Percentiles rank a stretch among this genome's conserved stretches.
These are phyloP conservation scores for Oreochromis spilurus DNA, from an alignment of 2,113 vertebrate species.

Conservation along the genomic window DNA sequence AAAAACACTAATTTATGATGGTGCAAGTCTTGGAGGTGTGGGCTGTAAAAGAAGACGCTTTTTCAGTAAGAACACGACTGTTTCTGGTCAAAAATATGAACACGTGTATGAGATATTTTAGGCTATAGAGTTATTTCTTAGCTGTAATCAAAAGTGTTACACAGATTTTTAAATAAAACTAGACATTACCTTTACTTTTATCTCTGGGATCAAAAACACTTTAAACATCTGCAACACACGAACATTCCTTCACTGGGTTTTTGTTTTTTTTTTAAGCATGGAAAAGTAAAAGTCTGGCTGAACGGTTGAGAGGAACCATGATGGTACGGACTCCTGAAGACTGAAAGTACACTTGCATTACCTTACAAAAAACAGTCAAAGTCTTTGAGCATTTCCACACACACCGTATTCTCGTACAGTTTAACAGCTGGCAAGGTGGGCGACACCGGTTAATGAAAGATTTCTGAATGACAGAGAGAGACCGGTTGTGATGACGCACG, in stretches of 20 bases:
- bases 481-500: conserved; percentile 50
- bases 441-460: conserved; percentile 4
- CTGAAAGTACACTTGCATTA: background rate
- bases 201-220: background rate
- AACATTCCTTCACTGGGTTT: background rate
- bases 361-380: background rate
- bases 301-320: background rate
- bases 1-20: background rate
- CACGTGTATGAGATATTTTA: background rate
- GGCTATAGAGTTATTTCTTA: background rate
- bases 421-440: background rate
- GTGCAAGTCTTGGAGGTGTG: background rate
- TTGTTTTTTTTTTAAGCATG: too few relatives aligned
- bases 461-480: conserved; percentile 9
- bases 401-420: background rate
- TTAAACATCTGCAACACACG: background rate
- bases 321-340: background rate
- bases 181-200: background rate
- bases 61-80: background rate
- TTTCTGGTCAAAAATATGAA: background rate
- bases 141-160: background rate
- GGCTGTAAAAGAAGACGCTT: background rate
- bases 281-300: background rate
- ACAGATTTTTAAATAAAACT: background rate
- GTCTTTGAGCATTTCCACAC: background rate